Evolutionary conservation across 2,888 invertebrate genomes (phyloP).

Genomic region (Busseola fusca): DNA sequence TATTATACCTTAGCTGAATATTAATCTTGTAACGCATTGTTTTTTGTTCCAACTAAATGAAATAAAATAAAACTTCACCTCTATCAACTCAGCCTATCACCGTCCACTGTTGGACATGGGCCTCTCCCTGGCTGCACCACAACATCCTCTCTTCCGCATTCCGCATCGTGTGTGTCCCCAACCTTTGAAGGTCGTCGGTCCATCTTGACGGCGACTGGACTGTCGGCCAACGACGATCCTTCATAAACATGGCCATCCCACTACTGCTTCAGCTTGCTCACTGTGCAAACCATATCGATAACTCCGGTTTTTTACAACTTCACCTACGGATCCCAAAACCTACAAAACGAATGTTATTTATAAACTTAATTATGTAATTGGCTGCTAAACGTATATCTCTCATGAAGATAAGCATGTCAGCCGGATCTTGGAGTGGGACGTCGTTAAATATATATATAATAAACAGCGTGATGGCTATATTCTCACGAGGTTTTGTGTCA

Average conservation of each 20-base stretch:
- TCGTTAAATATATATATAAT: slow-evolving; percentile 32
- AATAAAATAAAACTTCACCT: too few relatives aligned
- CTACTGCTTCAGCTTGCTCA: not conserved
- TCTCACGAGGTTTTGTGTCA: slow-evolving; percentile 48
- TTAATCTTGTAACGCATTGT: too few relatives aligned
- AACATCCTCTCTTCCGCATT: not conserved
- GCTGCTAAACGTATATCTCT: slow-evolving; percentile 51
- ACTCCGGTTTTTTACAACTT: not conserved
- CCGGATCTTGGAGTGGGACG: slow-evolving; percentile 32
- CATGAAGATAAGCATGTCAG: slow-evolving; percentile 48
- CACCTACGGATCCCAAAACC: slow-evolving; percentile 22
- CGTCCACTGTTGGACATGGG: not conserved
- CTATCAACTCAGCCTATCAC: not conserved
- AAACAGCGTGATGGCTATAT: slow-evolving; percentile 30
- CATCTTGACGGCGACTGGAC: not conserved
- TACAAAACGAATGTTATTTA: slow-evolving; percentile 46
- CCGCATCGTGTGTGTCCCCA: too few relatives aligned
- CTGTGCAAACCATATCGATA: not conserved
- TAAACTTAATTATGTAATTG: slow-evolving; percentile 60
- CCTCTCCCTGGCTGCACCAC: too few relatives aligned
- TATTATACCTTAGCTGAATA: too few relatives aligned
- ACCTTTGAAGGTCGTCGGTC: not conserved
- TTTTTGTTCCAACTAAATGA: too few relatives aligned
- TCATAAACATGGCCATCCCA: not conserved
- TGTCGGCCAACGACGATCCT: not conserved